Percentiles rank a stretch among this genome's conserved stretches.
Conservation (phyloP, 1,140 invertebrate genomes). For the Drosophila neocordata region DNA sequence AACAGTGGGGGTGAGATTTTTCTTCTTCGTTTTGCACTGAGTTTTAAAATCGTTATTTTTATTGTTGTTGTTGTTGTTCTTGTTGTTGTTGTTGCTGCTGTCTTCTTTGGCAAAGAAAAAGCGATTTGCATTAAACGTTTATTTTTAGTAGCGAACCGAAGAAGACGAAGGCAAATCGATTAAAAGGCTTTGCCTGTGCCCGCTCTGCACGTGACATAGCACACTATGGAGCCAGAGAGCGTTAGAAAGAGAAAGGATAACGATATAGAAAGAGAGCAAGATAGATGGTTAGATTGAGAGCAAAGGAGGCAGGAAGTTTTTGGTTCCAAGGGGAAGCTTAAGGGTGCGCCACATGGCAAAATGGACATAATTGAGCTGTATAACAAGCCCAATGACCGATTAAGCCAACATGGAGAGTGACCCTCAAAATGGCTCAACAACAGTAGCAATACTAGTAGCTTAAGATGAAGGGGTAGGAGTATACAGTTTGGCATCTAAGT, state of each 20-base stretch:
- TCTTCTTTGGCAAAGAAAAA: constrained; percentile 41
- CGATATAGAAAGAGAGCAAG: neutral
- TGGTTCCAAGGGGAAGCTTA: constrained; percentile 26
- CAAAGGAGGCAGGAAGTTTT: constrained; percentile 5
- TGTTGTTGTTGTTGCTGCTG: constrained; percentile 3
- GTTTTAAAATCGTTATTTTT: constrained; percentile 37
- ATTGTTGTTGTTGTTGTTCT: constrained; percentile 21
- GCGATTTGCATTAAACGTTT: constrained; percentile 75
- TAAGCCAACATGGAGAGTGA: constrained; percentile 67
- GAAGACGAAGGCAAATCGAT: constrained; percentile 61
- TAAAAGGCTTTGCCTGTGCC: constrained; percentile 58
- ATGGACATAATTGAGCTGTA: constrained; percentile 77
- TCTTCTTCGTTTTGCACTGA: constrained; percentile 47
- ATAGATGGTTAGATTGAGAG: neutral
- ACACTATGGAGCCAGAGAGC: constrained; percentile 4
- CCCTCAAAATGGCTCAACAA: constrained; percentile 20
- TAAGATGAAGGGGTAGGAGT: neutral
- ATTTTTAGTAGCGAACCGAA: constrained; percentile 59
- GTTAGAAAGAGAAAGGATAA: neutral
- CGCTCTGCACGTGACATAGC: constrained; percentile 59
- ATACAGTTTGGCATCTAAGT: neutral
- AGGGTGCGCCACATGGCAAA: constrained; percentile 71
- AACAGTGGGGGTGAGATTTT: constrained; percentile 2
- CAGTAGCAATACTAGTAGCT: neutral
- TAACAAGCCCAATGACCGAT: constrained; percentile 79